phyloP scores from a whole-genome alignment of 2,888 invertebrate species.

The Syrphus vitripennis region DNA sequence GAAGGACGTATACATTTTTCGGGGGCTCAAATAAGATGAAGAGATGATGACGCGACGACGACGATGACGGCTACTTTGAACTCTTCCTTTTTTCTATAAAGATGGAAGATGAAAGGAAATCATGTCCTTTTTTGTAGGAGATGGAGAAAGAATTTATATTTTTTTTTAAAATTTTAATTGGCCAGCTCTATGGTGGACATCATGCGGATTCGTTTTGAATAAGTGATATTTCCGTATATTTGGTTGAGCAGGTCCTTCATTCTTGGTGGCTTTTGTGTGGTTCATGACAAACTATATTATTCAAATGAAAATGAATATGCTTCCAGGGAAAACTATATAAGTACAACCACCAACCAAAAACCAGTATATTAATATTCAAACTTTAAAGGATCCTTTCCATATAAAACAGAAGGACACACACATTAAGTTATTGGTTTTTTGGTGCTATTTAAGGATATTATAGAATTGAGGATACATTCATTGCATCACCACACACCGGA shows the following conservation, averaged over 20 bases:
- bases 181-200: slow-evolving; percentile 46
- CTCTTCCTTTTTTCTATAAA: slow-evolving; percentile 18
- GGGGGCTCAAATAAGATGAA: not conserved
- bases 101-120: slow-evolving; percentile 59
- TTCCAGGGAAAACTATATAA: not conserved
- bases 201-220: slow-evolving; percentile 56
- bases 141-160: not conserved
- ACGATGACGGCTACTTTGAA: slow-evolving; percentile 54
- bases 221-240: slow-evolving; percentile 43
- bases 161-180: slow-evolving; percentile 52
- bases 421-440: slow-evolving; percentile 52
- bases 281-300: slow-evolving; percentile 53
- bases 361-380: slow-evolving; percentile 48
- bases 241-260: slow-evolving; percentile 36
- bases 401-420: slow-evolving; percentile 7
- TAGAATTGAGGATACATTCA: slow-evolving; percentile 10
- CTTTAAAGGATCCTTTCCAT: slow-evolving; percentile 30
- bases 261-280: slow-evolving; percentile 42
- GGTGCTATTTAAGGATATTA: not conserved
- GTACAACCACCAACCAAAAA: not conserved
- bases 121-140: slow-evolving; percentile 23
- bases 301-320: slow-evolving; percentile 29
- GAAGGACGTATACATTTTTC: slow-evolving; percentile 37
- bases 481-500: not conserved
- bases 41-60: not conserved